Percentiles rank a stretch among this genome's conserved stretches.
phyloP scores from a whole-genome alignment of 30 jellyfish, hydroid and myxozoan genomes.

The Turritopsis rubra region DNA sequence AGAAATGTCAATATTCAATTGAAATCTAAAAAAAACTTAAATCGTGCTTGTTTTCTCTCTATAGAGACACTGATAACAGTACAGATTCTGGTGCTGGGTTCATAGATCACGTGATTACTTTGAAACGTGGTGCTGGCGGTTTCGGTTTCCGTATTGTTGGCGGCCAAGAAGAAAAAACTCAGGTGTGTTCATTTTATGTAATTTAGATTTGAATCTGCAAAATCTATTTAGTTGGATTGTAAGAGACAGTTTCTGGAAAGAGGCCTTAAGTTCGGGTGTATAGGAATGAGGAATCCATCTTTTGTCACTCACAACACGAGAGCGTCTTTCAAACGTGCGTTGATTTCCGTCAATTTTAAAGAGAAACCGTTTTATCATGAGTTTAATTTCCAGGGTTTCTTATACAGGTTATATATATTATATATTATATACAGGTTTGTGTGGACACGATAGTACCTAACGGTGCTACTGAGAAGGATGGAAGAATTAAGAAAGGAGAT shows the following conservation, averaged over 20 bases:
- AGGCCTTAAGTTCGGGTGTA: too few relatives aligned
- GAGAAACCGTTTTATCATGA: too few relatives aligned
- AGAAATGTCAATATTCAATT: background rate
- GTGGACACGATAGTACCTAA: constrained; percentile 90
- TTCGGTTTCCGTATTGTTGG: constrained; percentile 92
- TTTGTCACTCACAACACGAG: too few relatives aligned
- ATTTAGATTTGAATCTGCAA: background rate
- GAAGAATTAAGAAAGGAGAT: constrained; percentile 87
- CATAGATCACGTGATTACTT: constrained; percentile 67
- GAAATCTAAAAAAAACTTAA: too few relatives aligned
- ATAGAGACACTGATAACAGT: constrained; percentile 26
- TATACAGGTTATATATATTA: too few relatives aligned
- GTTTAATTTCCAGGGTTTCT: too few relatives aligned
- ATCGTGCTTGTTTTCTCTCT: background rate
- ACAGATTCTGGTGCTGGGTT: constrained; percentile 37
- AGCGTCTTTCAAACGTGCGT: too few relatives aligned
- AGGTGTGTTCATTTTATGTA: constrained; percentile 31
- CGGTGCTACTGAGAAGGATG: constrained; percentile 94
- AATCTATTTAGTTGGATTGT: too few relatives aligned
- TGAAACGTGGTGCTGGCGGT: constrained; percentile 87
- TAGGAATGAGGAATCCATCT: too few relatives aligned
- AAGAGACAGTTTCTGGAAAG: background rate
- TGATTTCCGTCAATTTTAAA: too few relatives aligned
- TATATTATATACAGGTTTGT: too few relatives aligned
- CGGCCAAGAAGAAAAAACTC: constrained; percentile 95